A percentile compares a stretch with the other conserved stretches of the same genome.
Conservation (phyloP, 2,888 invertebrate species). For the Eupithecia inturbata region DNA sequence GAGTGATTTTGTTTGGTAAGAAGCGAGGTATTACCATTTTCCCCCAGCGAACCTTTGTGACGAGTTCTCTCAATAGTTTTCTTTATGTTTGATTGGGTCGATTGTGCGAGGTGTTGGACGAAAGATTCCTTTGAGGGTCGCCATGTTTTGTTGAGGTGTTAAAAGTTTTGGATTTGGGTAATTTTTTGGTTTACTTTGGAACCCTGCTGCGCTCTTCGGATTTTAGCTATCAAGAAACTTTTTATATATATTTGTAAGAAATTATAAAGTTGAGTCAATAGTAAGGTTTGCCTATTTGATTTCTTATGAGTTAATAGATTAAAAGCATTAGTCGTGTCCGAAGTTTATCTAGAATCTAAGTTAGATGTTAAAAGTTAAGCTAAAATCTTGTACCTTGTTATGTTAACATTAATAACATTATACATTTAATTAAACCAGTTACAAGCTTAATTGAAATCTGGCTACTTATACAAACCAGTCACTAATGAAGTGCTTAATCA, state of each 20-base stretch:
- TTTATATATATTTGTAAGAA: no score
- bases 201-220: background rate
- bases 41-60: conserved; percentile 71
- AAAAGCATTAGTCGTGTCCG: no score
- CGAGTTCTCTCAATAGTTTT: conserved; percentile 62
- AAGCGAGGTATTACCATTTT: conserved; percentile 81
- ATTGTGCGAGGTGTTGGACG: conserved; percentile 75
- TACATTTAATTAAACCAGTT: conserved; percentile 21
- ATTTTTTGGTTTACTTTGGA: conserved; percentile 24
- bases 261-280: no score
- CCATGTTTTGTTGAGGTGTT: conserved; percentile 46
- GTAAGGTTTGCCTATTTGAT: no score
- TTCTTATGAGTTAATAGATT: no score
- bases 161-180: conserved; percentile 35
- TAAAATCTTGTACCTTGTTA: background rate
- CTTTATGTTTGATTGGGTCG: conserved; percentile 79
- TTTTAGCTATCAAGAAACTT: no score
- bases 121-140: conserved; percentile 63
- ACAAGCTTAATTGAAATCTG: conserved; percentile 43
- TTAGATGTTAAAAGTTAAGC: background rate
- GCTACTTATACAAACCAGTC: conserved; percentile 46
- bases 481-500: conserved; percentile 69
- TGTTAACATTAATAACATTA: background rate
- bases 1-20: conserved; percentile 81
- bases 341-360: background rate